Base-by-base conservation (phyloP, 2,797 vertebrate species). In the Pseudochromis fuscus region DNA sequence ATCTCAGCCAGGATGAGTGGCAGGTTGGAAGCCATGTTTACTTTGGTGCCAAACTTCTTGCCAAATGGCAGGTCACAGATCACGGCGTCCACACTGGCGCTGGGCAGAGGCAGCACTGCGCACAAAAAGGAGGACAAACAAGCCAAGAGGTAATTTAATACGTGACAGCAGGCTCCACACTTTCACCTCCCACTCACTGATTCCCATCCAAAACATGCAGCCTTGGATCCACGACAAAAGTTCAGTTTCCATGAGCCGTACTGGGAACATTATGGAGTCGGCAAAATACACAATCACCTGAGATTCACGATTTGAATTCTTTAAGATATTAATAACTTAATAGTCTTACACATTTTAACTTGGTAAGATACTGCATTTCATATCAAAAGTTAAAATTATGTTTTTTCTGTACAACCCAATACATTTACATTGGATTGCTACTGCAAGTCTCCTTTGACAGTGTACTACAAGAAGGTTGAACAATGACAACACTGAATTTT, bases 41-140 rank as follows among this genome's bases (percentile, higher is more conserved):
- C 79, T 50, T 79, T 93, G 79, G 91, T 91, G 78, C 93, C 94
- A 84, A 98, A 99, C 89, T 97, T 98, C 87, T 95, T 96, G 59
- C 97, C 97, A 88, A 99, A 98, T 0, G 96, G 97, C 82, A 98
- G 87, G 83, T 98, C 97, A 25, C 95, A 97, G 86, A 98, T 87
- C 51, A 98, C 88, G 7, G 90, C 81, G 15, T 97, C 94, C 0
- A 97, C 92, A 61, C 94, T 95, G 75, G 90, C 89, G 2, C 94
- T 91, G 24, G 93, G 88, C 57, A 96, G 83, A 0, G 96, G 96
- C 73, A 98, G 87, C 4, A 56, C 97, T 98, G 87, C 23, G 19
- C 46, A 67, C 48, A 83, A 31, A 76, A 15, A 72, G 28, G 19
- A 58, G 46, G 46, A 77, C 37, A 77, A 16, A 69, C 38, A n/a